Evolutionary conservation across 2,888 invertebrate genomes (phyloP).

Genomic region (Apodemia mormo): DNA sequence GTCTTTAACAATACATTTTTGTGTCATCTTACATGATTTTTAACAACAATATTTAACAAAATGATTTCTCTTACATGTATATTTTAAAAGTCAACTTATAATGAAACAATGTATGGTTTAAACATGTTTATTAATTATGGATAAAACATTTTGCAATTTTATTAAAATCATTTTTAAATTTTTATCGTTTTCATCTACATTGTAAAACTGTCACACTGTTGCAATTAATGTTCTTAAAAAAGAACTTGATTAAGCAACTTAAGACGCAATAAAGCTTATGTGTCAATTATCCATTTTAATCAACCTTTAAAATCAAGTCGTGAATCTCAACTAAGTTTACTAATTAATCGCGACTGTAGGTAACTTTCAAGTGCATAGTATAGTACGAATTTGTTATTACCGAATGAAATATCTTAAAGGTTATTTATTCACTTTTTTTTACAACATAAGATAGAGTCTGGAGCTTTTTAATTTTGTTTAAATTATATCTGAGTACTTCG

Average conservation of each 20-base stretch:
- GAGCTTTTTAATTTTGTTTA: too few relatives aligned
- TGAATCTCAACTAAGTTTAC: neutral
- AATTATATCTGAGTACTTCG: too few relatives aligned
- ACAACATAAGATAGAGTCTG: too few relatives aligned
- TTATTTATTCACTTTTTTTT: too few relatives aligned
- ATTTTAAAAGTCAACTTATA: neutral
- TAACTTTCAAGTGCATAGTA: neutral
- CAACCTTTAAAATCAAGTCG: conserved; percentile 3
- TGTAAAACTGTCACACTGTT: neutral
- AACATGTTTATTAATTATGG: neutral
- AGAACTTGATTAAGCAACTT: conserved; percentile 9
- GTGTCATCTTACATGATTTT: too few relatives aligned
- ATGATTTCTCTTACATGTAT: too few relatives aligned
- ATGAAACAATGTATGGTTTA: neutral
- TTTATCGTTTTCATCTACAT: neutral
- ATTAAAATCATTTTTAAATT: neutral
- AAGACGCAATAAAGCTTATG: neutral
- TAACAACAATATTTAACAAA: too few relatives aligned
- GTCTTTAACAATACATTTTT: too few relatives aligned
- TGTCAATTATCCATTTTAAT: conserved; percentile 9
- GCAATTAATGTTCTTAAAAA: neutral
- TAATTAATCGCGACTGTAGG: neutral
- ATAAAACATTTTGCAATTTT: neutral
- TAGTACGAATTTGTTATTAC: neutral
- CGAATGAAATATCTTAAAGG: too few relatives aligned